These are phyloP conservation scores for Ephialtes manifestator DNA, from an alignment of 2,888 invertebrate genomes.

Conservation along the genomic window DNA sequence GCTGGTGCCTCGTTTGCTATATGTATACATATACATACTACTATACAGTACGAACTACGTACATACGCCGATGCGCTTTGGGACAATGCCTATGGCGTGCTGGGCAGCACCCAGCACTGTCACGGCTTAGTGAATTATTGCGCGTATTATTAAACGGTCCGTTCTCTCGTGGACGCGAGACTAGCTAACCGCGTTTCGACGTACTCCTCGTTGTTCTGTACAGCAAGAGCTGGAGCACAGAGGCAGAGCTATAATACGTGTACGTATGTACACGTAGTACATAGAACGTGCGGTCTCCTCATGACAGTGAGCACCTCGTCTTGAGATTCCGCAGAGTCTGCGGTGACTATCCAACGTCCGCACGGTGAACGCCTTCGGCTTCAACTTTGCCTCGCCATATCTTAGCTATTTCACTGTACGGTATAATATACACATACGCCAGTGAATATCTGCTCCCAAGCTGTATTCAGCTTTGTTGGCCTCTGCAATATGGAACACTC, in stretches of 20 bases:
- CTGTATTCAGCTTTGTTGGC: conserved; percentile 24
- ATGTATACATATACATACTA: not conserved
- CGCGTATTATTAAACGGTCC: conserved; percentile 79
- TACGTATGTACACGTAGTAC: conserved; percentile 19
- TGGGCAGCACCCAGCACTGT: conserved; percentile 78
- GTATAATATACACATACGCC: conserved; percentile 22
- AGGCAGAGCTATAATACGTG: conserved; percentile 43
- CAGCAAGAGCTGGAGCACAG: conserved; percentile 8
- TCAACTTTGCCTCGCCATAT: conserved; percentile 55
- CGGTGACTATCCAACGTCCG: conserved; percentile 45
- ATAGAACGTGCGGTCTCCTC: conserved; percentile 37
- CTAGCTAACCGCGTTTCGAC: conserved; percentile 65
- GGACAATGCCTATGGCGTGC: conserved; percentile 77
- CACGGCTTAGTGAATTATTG: conserved; percentile 79
- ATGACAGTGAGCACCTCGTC: conserved; percentile 48
- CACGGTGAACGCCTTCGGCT: conserved; percentile 57
- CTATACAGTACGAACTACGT: conserved; percentile 42
- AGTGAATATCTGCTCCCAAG: conserved; percentile 20
- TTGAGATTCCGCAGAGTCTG: conserved; percentile 60
- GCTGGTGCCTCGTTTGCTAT: not conserved
- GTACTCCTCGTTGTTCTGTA: conserved; percentile 38
- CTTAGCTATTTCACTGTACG: conserved; percentile 49
- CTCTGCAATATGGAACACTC: not conserved
- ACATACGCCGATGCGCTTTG: conserved; percentile 64
- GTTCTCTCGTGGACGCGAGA: conserved; percentile 54